Base-by-base conservation (phyloP, 2,113 vertebrate species). In the Centropus unirufus region DNA sequence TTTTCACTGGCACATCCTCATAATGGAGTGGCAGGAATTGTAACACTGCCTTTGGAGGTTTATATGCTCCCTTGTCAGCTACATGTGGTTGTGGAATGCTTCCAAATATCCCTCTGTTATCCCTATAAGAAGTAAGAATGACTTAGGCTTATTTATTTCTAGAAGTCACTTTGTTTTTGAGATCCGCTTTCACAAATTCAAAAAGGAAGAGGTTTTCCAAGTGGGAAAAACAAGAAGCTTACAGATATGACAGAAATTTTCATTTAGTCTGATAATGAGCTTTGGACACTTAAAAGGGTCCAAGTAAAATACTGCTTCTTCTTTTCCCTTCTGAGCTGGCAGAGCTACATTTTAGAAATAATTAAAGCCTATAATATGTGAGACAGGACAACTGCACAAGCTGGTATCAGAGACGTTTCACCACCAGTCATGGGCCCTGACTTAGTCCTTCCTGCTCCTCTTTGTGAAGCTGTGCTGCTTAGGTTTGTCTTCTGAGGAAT, bases 401-500 rank as follows among this genome's bases (percentile, higher is more conserved):
- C 32, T 59, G 29, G 10, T 81, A 20, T 81, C 20, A 20, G 72
- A 67, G 52, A 26, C 52, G 40, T 81, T 94, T 72, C 46, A 39
- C 23, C 81, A 81, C 32, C 57, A 78, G 73, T 39, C 36, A 20
- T 57, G 80, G 9, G 5, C 57, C 27, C 55, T 17, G 61, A 47
- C 23, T 49, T 89, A 78, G 69, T 64, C 49, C 58, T 79, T 83
- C n/a, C 7, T 64, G 19, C 66, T 13, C 40, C 22, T 17, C 30
- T 66, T 21, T 2, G 0, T 49, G 47, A 52, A 39, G 18, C 29
- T 4, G 0, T 40, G 6, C 49, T 87, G 36, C 24, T 27, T 67
- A 34, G 73, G 14, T 78, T 91, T 83, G 64, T 64, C 22, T 92
- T 64, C 23, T 1, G 8, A 54, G 44, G 51, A 79, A 12, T 12